Percentiles rank a stretch among this genome's conserved stretches.
Conservation (phyloP, 2,797 vertebrate species). For the Buceros bicornis region DNA sequence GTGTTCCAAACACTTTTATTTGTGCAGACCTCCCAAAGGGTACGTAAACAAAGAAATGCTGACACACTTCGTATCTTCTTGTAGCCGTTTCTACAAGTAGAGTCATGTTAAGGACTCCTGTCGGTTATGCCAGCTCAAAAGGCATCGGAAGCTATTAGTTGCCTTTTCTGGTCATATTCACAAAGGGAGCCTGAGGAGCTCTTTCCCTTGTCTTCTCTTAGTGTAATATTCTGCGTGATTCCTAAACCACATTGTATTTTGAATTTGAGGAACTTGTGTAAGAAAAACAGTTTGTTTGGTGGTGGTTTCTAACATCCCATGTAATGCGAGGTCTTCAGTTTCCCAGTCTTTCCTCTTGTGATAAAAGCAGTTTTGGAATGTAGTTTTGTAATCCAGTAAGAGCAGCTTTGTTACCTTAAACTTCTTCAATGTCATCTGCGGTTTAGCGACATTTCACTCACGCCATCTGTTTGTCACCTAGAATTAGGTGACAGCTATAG, state of each 20-base stretch:
- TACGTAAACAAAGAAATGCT: not conserved
- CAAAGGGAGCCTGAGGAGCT: not conserved
- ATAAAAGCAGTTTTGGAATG: not conserved
- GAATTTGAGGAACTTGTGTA: not conserved
- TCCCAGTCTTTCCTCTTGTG: not conserved
- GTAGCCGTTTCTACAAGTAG: not conserved
- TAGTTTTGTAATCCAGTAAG: not conserved
- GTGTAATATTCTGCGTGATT: not conserved
- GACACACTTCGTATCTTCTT: too few relatives aligned
- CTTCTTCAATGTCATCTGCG: not conserved
- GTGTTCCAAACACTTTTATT: not conserved
- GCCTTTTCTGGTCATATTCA: not conserved
- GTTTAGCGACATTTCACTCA: not conserved
- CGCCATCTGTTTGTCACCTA: not conserved
- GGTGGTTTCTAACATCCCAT: rapidly evolving
- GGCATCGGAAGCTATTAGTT: not conserved
- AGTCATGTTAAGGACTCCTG: not conserved
- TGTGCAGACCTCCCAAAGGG: not conserved
- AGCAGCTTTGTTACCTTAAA: not conserved
- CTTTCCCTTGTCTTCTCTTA: not conserved
- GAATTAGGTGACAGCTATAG: not conserved
- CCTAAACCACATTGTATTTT: not conserved
- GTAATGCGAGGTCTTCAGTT: not conserved
- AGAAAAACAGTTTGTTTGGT: rapidly evolving
- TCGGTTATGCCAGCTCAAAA: not conserved